These are phyloP conservation scores for Chamaetylas fuelleborni DNA, from an alignment of 2,113 vertebrate species.

Conservation along the genomic window DNA sequence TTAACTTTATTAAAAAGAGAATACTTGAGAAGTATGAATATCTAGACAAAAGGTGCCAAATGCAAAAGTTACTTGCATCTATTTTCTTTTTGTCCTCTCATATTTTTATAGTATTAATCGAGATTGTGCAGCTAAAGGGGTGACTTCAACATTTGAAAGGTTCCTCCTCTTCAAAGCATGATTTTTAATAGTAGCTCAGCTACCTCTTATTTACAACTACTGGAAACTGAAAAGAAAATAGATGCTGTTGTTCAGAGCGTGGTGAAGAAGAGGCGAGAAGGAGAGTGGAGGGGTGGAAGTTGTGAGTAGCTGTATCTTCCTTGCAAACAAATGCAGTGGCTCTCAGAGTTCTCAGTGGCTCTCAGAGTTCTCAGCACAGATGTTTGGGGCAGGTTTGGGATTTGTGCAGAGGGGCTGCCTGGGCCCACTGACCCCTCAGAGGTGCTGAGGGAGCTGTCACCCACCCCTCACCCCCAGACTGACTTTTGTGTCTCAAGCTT, in stretches of 20 bases:
- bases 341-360: background rate
- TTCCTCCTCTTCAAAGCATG: slow-evolving; percentile 70
- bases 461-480: background rate
- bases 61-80: slow-evolving; percentile 77
- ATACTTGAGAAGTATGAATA: slow-evolving; percentile 79
- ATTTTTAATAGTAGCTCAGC: slow-evolving; percentile 75
- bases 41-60: slow-evolving; percentile 82
- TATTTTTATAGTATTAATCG: slow-evolving; percentile 75
- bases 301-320: slow-evolving; percentile 20
- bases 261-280: slow-evolving; percentile 58
- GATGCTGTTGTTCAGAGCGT: slow-evolving; percentile 61
- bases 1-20: slow-evolving; percentile 81
- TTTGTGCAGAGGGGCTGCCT: background rate
- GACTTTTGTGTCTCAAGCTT: slow-evolving; percentile 49
- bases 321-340: background rate
- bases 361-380: background rate
- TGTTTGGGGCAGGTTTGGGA: background rate
- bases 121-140: slow-evolving; percentile 73
- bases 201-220: slow-evolving; percentile 78
- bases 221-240: slow-evolving; percentile 75
- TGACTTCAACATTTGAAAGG: slow-evolving; percentile 70
- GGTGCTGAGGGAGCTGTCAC: background rate
- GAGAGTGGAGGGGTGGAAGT: slow-evolving; percentile 29
- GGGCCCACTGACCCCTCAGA: background rate
- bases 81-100: slow-evolving; percentile 73